phyloP scores from a whole-genome alignment of 2,888 invertebrate species.

The Carcina quercana region DNA sequence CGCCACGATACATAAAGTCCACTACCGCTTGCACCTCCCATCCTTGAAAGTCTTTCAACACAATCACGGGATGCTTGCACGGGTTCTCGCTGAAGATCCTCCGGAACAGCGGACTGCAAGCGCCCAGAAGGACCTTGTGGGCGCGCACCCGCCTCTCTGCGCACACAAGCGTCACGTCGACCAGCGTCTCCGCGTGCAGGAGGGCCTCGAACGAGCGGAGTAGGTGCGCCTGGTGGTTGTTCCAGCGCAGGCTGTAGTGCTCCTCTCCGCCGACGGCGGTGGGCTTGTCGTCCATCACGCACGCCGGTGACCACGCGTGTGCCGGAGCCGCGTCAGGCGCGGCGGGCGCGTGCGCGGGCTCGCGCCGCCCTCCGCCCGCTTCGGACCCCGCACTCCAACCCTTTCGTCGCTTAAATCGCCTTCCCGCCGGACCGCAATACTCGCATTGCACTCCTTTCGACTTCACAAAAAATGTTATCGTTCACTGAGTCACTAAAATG shows the following conservation, averaged over 20 bases:
- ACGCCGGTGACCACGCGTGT: conserved; percentile 53
- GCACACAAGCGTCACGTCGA: conserved; percentile 93
- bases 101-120: conserved; percentile 92
- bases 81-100: conserved; percentile 92
- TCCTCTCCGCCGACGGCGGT: conserved; percentile 73
- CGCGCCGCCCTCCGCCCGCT: conserved; percentile 60
- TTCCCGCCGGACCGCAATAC: conserved; percentile 48
- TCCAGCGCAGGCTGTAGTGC: conserved; percentile 94
- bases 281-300: conserved; percentile 67
- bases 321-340: conserved; percentile 31
- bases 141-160: conserved; percentile 89
- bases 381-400: conserved; percentile 56
- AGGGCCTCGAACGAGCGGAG: conserved; percentile 92
- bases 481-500: conserved; percentile 39
- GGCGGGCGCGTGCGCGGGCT: conserved; percentile 59
- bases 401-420: conserved; percentile 58
- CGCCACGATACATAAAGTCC: conserved; percentile 95
- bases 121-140: conserved; percentile 93
- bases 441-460: conserved; percentile 41
- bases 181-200: conserved; percentile 88
- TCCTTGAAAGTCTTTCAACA: conserved; percentile 90
- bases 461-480: conserved; percentile 22
- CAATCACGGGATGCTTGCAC: conserved; percentile 95
- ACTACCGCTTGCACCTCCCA: conserved; percentile 93
- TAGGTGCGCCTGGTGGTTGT: conserved; percentile 93